Evolutionary conservation across 2,888 invertebrate genomes (phyloP).

Genomic region (Caenorhabditis doughertyi): DNA sequence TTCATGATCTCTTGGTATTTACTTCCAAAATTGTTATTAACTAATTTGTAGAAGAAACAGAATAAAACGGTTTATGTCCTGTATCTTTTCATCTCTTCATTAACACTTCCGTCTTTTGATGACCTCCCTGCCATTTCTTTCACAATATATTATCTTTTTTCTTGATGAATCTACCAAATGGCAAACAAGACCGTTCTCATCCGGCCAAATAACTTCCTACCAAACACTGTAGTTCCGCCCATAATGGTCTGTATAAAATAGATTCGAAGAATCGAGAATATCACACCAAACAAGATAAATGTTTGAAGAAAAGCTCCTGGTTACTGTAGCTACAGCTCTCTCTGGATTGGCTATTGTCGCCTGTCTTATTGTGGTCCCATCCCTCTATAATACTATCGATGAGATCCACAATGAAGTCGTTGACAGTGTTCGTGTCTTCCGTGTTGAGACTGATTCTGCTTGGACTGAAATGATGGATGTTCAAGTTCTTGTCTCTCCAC

Average conservation of each 20-base stretch:
- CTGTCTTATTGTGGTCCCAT: constrained; percentile 76
- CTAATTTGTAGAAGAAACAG: constrained; percentile 3
- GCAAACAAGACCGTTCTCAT: neutral
- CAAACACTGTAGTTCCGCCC: neutral
- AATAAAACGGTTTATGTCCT: constrained; percentile 2
- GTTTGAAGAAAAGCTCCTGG: constrained; percentile 7
- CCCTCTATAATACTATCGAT: constrained; percentile 78
- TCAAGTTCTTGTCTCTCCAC: constrained; percentile 74
- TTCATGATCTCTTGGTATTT: neutral
- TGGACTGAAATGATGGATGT: constrained; percentile 79
- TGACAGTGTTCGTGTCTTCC: constrained; percentile 67
- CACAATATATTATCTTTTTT: neutral
- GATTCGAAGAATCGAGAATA: neutral
- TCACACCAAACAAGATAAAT: constrained; percentile 5
- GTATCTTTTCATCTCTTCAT: constrained; percentile 9
- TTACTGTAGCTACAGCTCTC: neutral
- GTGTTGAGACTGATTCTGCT: constrained; percentile 54
- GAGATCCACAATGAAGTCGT: constrained; percentile 66
- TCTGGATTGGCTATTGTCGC: constrained; percentile 58
- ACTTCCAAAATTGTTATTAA: neutral
- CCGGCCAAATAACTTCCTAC: neutral
- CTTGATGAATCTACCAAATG: neutral
- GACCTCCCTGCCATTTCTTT: constrained; percentile 1
- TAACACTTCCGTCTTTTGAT: neutral
- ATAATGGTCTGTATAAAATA: neutral